These are phyloP conservation scores for Alethe castanea DNA, from an alignment of 2,113 vertebrate genomes.

Conservation along the genomic window DNA sequence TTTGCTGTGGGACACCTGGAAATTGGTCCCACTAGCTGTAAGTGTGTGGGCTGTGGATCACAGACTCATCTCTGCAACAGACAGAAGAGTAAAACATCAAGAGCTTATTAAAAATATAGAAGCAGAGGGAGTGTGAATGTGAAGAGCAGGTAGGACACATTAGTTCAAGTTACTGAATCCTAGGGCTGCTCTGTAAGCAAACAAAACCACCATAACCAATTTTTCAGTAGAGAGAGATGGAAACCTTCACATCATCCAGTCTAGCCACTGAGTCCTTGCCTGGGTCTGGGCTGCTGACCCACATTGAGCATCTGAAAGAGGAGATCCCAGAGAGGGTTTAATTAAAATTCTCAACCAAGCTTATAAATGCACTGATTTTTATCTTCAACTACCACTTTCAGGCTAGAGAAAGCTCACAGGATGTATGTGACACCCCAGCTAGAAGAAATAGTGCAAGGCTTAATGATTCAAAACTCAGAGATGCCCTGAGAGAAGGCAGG, in stretches of 20 bases:
- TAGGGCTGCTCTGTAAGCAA: neutral
- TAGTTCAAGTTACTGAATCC: neutral
- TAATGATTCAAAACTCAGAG: neutral
- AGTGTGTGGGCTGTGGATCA: neutral
- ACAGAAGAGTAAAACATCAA: conserved; percentile 3
- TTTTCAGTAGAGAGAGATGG: neutral
- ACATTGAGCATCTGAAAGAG: neutral
- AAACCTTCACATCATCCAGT: neutral
- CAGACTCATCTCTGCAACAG: neutral
- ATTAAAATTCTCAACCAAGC: neutral
- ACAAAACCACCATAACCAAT: neutral
- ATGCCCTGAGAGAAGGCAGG: neutral
- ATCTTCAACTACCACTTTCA: neutral
- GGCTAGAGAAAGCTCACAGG: neutral
- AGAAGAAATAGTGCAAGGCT: neutral
- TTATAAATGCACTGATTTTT: neutral
- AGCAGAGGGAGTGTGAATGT: neutral
- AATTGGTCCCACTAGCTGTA: neutral
- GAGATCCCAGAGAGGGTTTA: neutral
- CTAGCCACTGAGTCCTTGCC: neutral
- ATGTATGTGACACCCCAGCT: neutral
- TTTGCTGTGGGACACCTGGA: neutral
- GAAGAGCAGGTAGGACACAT: neutral
- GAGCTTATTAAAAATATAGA: conserved; percentile 40
- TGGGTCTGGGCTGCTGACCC: neutral